Conservation (phyloP, 2,797 vertebrate species). For the Myotis daubentonii region DNA sequence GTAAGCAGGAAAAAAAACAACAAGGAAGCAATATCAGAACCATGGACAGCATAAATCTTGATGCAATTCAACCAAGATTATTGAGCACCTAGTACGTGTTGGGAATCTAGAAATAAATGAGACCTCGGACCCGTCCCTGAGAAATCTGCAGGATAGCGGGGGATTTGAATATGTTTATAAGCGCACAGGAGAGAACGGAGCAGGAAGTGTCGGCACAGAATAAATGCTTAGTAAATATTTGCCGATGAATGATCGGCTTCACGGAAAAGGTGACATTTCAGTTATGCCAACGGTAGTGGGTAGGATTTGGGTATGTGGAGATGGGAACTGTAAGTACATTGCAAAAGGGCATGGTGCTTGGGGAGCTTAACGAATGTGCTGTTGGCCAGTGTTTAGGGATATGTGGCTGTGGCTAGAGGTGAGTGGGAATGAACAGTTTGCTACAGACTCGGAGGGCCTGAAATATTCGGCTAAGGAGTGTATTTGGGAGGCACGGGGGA, state of each 20-base stretch:
- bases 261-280: conserved; percentile 59
- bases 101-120: conserved; percentile 34
- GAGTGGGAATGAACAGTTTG: not conserved
- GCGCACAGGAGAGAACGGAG: not conserved
- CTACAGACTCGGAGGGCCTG: not conserved
- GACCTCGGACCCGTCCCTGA: not conserved
- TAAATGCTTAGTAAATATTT: conserved; percentile 62
- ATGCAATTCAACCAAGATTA: conserved; percentile 2
- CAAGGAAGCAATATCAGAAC: conserved; percentile 39
- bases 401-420: not conserved
- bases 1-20: conserved; percentile 33
- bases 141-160: not conserved
- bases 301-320: conserved; percentile 54
- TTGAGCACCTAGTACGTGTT: not conserved
- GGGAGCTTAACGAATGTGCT: conserved; percentile 19
- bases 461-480: not conserved
- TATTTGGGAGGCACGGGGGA: not conserved
- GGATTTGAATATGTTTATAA: not conserved
- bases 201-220: not conserved
- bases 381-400: not conserved
- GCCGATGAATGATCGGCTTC: not conserved
- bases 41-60: not conserved
- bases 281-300: not conserved
- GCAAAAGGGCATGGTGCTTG: not conserved
- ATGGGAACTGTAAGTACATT: conserved; percentile 47